Conservation (phyloP, 2,797 vertebrate genomes). For the Babyrousa celebensis region DNA sequence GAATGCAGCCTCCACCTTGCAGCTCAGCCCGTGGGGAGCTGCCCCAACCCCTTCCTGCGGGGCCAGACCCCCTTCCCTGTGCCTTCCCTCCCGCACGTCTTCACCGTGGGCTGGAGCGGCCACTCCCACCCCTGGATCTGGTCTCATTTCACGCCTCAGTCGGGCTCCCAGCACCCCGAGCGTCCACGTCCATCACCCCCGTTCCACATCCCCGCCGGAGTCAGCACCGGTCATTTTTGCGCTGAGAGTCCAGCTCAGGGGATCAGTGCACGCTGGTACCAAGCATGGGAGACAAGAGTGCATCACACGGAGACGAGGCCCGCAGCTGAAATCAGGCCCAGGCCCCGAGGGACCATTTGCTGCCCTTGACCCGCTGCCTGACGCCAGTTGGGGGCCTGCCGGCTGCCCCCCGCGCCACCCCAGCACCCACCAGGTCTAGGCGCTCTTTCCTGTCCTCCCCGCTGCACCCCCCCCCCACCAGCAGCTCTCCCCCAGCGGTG, state of each 20-base stretch:
- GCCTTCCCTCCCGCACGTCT: rapidly evolving
- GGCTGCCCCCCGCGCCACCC: rapidly evolving
- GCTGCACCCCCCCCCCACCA: no score
- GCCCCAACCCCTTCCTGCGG: background rate
- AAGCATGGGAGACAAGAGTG: background rate
- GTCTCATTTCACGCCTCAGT: background rate
- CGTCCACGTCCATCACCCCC: rapidly evolving
- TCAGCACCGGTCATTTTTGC: rapidly evolving
- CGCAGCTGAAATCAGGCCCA: rapidly evolving
- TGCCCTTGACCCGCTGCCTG: rapidly evolving
- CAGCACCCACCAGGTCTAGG: background rate
- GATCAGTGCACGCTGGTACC: rapidly evolving
- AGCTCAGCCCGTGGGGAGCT: background rate
- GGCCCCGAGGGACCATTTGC: rapidly evolving
- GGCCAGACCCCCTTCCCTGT: background rate
- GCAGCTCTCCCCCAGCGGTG: background rate
- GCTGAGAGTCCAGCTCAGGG: rapidly evolving
- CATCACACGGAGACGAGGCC: rapidly evolving
- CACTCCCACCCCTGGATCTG: rapidly evolving
- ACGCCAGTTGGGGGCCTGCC: background rate
- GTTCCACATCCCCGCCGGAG: rapidly evolving
- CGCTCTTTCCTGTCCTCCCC: background rate
- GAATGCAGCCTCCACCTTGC: rapidly evolving
- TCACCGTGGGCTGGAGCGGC: rapidly evolving
- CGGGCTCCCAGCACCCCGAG: rapidly evolving